Evolutionary conservation across 2,113 vertebrate species (phyloP).

Genomic region (Eudyptes chrysolophus): DNA sequence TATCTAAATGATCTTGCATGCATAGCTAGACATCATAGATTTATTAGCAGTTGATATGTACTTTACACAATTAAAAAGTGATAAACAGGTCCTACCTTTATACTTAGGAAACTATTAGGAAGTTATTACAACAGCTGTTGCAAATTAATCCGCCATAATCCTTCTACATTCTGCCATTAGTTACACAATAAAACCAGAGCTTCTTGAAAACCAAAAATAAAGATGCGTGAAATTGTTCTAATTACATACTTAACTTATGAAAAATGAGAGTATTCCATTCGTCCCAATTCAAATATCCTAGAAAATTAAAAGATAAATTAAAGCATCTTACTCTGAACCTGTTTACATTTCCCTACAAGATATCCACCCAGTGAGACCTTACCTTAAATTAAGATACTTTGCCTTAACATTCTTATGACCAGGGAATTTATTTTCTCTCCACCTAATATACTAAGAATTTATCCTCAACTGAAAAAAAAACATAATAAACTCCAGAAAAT

Average conservation of each 20-base stretch:
- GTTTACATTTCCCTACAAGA: not conserved
- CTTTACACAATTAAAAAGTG: slow-evolving; percentile 40
- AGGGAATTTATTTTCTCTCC: not conserved
- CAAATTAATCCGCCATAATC: slow-evolving; percentile 59
- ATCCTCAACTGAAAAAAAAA: not conserved
- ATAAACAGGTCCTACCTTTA: slow-evolving; percentile 43
- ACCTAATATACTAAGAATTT: not conserved
- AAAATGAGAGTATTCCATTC: not conserved
- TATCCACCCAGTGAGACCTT: not conserved
- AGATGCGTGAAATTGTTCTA: slow-evolving; percentile 40
- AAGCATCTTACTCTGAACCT: not conserved
- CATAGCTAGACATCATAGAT: not conserved
- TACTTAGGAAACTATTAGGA: slow-evolving; percentile 50
- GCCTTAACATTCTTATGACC: not conserved
- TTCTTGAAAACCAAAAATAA: slow-evolving; percentile 52
- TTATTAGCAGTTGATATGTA: slow-evolving; percentile 10
- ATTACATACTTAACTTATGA: slow-evolving; percentile 24
- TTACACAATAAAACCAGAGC: slow-evolving; percentile 28
- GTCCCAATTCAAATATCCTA: not conserved
- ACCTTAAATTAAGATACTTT: not conserved
- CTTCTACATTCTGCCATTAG: slow-evolving; percentile 26
- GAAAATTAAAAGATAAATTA: slow-evolving; percentile 4
- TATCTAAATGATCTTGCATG: not conserved
- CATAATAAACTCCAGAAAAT: not conserved
- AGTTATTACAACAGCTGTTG: slow-evolving; percentile 51